Conservation (phyloP, 2,888 invertebrate species). For the Tetragonula carbonaria region DNA sequence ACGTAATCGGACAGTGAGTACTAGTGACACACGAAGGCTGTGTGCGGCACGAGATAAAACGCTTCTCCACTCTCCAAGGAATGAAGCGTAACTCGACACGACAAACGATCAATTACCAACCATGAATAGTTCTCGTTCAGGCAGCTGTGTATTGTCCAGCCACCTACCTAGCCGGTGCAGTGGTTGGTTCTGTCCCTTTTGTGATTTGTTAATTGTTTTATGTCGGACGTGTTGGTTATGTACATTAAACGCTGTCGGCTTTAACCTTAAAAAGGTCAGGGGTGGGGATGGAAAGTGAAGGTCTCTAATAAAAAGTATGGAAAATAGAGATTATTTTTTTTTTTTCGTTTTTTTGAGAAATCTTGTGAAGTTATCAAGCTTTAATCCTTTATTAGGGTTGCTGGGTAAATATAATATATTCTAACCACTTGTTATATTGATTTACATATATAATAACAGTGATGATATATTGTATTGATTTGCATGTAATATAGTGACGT, state of each 20-base stretch:
- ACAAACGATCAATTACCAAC: slow-evolving; percentile 65
- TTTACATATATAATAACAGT: too few relatives aligned
- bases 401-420: too few relatives aligned
- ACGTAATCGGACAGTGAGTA: slow-evolving; percentile 45
- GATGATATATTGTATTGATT: too few relatives aligned
- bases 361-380: too few relatives aligned
- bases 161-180: neutral
- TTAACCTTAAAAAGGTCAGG: too few relatives aligned
- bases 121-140: slow-evolving; percentile 61
- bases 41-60: slow-evolving; percentile 36
- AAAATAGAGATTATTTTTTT: too few relatives aligned
- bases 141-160: slow-evolving; percentile 31
- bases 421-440: too few relatives aligned
- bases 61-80: slow-evolving; percentile 38
- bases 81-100: slow-evolving; percentile 58
- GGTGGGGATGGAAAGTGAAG: too few relatives aligned
- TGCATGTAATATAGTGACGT: too few relatives aligned
- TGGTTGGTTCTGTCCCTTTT: slow-evolving; percentile 18
- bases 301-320: too few relatives aligned
- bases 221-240: slow-evolving; percentile 46
- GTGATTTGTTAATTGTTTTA: slow-evolving; percentile 63
- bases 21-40: slow-evolving; percentile 57
- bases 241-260: slow-evolving; percentile 35
- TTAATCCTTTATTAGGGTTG: too few relatives aligned
- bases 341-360: too few relatives aligned